Evolutionary conservation across 2,113 vertebrate species (phyloP).

Genomic region (Theristicus caerulescens): DNA sequence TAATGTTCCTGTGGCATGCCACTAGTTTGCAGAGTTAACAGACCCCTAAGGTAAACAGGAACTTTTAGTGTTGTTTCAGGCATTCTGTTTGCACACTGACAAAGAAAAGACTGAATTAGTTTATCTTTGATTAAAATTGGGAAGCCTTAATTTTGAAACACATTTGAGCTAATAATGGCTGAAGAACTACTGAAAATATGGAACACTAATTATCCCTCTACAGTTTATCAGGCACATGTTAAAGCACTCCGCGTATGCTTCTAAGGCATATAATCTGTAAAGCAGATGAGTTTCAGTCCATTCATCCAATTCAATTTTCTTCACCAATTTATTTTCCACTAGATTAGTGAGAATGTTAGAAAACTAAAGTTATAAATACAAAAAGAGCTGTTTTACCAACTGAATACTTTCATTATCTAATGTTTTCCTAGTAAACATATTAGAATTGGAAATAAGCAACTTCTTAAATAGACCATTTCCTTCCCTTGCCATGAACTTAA

Average conservation of each 20-base stretch:
- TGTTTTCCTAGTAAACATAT: not conserved
- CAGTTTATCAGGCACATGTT: not conserved
- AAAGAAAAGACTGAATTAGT: not conserved
- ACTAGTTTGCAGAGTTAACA: not conserved
- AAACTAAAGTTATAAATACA: not conserved
- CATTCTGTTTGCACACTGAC: not conserved
- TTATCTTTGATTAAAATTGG: not conserved
- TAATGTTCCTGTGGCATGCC: not conserved
- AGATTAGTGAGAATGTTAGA: not conserved
- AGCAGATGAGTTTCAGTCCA: not conserved
- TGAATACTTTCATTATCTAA: not conserved
- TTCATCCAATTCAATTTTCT: not conserved
- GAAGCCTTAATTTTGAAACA: not conserved
- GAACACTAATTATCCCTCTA: not conserved
- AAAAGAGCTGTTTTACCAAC: not conserved
- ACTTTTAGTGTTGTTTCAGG: not conserved
- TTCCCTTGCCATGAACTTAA: not conserved
- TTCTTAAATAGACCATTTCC: not conserved
- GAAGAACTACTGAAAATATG: not conserved
- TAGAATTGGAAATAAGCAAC: not conserved
- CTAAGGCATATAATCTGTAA: not conserved
- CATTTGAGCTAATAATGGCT: not conserved
- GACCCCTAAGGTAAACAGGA: not conserved
- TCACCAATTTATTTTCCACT: not conserved
- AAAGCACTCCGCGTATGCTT: not conserved